Conservation (phyloP, 1,140 invertebrate species). For the Pseudomyrmex gracilis region DNA sequence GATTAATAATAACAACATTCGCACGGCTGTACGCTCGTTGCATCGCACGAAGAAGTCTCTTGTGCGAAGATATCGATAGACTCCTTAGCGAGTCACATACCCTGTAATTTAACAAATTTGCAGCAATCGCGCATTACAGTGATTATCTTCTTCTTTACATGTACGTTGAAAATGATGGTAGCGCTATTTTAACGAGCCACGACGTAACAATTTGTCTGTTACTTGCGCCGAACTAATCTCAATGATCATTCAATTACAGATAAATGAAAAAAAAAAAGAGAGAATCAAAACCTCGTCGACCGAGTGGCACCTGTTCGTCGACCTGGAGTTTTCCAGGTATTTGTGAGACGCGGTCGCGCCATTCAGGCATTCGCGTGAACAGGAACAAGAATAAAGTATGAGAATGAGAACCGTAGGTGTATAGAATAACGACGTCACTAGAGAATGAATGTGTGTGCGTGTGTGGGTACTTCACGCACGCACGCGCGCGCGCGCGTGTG, state of each 20-base stretch:
- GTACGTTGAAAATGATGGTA: not conserved
- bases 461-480: not conserved
- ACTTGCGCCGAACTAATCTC: constrained; percentile 12
- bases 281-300: constrained; percentile 22
- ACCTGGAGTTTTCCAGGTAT: constrained; percentile 52
- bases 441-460: not conserved
- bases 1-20: constrained; percentile 35
- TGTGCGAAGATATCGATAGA: not conserved
- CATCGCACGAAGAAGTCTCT: not conserved
- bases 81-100: constrained; percentile 9
- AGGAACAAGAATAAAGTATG: constrained; percentile 55
- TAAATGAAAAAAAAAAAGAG: not conserved
- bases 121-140: constrained; percentile 1
- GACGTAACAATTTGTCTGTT: constrained; percentile 11
- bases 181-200: constrained; percentile 13
- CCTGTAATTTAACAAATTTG: constrained; percentile 26
- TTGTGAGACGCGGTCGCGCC: constrained; percentile 23
- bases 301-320: constrained; percentile 20
- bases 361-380: constrained; percentile 55
- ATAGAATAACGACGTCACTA: constrained; percentile 36
- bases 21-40: not conserved
- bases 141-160: constrained; percentile 30
- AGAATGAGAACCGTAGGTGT: constrained; percentile 58
- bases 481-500: not conserved
- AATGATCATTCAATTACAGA: constrained; percentile 37